phyloP scores from a whole-genome alignment of 2,113 vertebrate genomes.

The Salvelinus sp. region DNA sequence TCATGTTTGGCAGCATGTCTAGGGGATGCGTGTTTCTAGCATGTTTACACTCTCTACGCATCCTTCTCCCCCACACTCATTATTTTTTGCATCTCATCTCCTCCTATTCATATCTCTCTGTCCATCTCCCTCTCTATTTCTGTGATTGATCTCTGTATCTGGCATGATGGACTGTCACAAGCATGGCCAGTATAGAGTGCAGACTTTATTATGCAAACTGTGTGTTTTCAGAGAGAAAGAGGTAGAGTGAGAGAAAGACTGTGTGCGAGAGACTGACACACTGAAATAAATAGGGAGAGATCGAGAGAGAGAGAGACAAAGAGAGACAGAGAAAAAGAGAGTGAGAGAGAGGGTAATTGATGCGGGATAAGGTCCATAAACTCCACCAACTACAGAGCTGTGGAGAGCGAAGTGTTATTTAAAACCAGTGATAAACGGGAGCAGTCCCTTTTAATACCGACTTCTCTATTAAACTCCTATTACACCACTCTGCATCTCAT shows the following conservation, averaged over 20 bases:
- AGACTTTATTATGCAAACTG: not conserved
- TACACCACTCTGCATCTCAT: slow-evolving; percentile 49
- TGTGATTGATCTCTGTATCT: not conserved
- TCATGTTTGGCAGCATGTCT: not conserved
- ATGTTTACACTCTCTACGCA: not conserved
- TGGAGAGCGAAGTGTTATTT: not conserved
- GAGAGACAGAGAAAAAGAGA: slow-evolving; percentile 3
- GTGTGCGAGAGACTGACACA: not conserved
- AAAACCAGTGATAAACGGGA: not conserved
- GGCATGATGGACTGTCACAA: not conserved
- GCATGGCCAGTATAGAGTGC: no score
- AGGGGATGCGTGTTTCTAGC: not conserved
- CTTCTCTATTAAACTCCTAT: slow-evolving; percentile 29
- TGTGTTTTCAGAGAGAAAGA: not conserved
- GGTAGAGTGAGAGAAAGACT: not conserved
- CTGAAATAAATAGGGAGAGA: not conserved
- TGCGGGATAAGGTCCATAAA: slow-evolving; percentile 42
- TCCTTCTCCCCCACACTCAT: not conserved
- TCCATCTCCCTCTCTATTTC: slow-evolving; percentile 9
- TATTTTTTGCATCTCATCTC: not conserved
- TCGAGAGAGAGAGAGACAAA: slow-evolving; percentile 1
- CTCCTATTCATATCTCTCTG: not conserved
- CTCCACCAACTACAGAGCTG: slow-evolving; percentile 21
- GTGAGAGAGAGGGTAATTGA: slow-evolving; percentile 12
- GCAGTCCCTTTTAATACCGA: not conserved